Conservation (phyloP, 1,140 invertebrate species). For the Tetragnatha versicolor region DNA sequence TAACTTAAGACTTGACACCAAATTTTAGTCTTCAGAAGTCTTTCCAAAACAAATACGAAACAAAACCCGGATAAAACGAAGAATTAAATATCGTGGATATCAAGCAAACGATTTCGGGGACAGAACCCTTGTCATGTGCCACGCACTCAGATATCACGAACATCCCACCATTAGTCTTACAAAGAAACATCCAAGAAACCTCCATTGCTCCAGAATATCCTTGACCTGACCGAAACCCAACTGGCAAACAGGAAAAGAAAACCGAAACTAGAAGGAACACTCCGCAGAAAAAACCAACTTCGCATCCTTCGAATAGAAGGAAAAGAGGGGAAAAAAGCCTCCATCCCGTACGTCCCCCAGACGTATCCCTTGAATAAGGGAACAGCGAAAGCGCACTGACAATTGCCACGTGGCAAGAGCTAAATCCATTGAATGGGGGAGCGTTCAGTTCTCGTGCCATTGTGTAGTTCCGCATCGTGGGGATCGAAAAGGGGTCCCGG, state of each 20-base stretch:
- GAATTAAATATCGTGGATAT: too few relatives aligned
- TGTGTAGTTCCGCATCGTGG: background rate
- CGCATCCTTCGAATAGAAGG: background rate
- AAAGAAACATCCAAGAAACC: background rate
- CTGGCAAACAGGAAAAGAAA: constrained; percentile 18
- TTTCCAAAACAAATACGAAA: too few relatives aligned
- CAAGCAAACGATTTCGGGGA: too few relatives aligned
- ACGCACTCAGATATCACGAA: too few relatives aligned
- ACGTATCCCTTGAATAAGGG: constrained; percentile 2
- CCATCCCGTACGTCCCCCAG: background rate
- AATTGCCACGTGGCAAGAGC: constrained; percentile 47
- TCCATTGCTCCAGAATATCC: constrained; percentile 1
- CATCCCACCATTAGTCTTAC: background rate
- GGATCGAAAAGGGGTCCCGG: constrained; percentile 12
- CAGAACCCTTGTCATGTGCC: too few relatives aligned
- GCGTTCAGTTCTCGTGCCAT: constrained; percentile 34
- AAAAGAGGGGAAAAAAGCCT: background rate
- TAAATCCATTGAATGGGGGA: constrained; percentile 36
- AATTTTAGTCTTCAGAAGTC: too few relatives aligned
- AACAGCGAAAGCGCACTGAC: constrained; percentile 28
- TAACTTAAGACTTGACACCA: too few relatives aligned
- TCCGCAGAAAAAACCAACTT: too few relatives aligned
- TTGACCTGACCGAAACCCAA: constrained; percentile 48
- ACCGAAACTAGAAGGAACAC: constrained; percentile 38
- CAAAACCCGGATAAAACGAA: too few relatives aligned